A percentile compares a stretch with the other conserved stretches of the same genome.
Conservation (phyloP, 1,140 invertebrate species). For the Diuraphis noxia region DNA sequence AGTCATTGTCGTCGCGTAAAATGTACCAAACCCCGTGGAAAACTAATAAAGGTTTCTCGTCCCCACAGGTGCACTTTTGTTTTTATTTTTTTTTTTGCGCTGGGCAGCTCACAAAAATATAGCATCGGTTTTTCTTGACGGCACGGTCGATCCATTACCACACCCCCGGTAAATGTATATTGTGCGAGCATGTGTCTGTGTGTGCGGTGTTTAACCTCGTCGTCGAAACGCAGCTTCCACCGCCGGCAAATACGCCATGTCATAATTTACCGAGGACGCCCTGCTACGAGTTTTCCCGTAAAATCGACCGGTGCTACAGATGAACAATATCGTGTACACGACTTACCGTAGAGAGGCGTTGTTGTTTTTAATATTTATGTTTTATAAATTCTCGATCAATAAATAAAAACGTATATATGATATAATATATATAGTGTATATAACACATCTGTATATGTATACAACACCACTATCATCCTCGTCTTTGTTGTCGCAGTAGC, state of each 20-base stretch:
- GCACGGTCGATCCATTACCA: background rate
- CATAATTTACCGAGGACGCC: constrained; percentile 16
- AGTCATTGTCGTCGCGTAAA: background rate
- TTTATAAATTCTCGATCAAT: constrained; percentile 46
- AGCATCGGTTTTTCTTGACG: background rate
- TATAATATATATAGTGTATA: constrained; percentile 13
- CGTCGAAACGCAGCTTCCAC: background rate
- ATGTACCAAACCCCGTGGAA: background rate
- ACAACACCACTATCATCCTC: background rate
- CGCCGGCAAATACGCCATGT: background rate
- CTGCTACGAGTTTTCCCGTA: background rate
- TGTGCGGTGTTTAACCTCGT: background rate
- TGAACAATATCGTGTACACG: background rate
- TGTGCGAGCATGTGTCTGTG: background rate
- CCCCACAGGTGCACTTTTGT: constrained; percentile 1
- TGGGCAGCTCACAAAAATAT: background rate
- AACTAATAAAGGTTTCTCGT: constrained; percentile 35
- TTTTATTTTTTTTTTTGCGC: background rate
- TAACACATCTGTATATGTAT: background rate
- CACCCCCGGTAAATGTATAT: background rate
- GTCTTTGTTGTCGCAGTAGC: background rate
- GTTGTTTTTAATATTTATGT: constrained; percentile 50
- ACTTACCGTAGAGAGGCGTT: constrained; percentile 9
- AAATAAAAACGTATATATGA: background rate
- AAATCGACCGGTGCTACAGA: background rate